Evolutionary conservation across 2,797 vertebrate genomes (phyloP), one percentile per base, ranked within the genome.

Genomic region (Eupleurogrammus muticus): DNA sequence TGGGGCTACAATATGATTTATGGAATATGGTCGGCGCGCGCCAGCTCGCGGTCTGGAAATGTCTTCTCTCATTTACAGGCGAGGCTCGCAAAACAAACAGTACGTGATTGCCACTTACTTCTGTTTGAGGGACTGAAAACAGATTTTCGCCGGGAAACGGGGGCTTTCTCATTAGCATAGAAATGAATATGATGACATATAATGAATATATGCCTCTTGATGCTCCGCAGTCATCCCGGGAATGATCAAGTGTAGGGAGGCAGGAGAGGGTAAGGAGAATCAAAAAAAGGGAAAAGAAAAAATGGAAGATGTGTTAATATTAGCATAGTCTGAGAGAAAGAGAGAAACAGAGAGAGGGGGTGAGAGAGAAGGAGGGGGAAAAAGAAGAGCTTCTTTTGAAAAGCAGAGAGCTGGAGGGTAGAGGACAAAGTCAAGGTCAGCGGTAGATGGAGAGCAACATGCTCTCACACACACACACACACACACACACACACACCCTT

Each of bases 131-230:
- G 80, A 81, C 74, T 70, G 75, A 87, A 86, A 92, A 86, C 88
- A 88, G 90, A 93, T 93, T 94, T 92, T 92, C 91, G 86, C 89
- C 76, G 44, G 83, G 84, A 92, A 92, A 90, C 77, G 73, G 79
- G 73, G 73, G 79, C 71, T 74, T 89, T 84, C 90, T 92, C 93
- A 95, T 95, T 95, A 94, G 91, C 93, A 95, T 94, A 94, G 93
- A 94, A 95, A 95, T 94, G 92, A 95, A 95, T 94, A 95, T 93
- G 93, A 95, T 93, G 92, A 87, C 89, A 94, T 93, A 93, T 95
- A 94, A 94, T 94, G 90, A 94, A 93, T 93, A 91, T 93, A 92
- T 90, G 91, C 81, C 84, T 92, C 89, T 92, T 91, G 91, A 93
- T 92, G 92, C 89, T 91, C 67, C 32, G 54, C 72, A 79, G 70